These are phyloP conservation scores for Ommatoiulus sabulosus DNA, from an alignment of 2,888 invertebrate species.

Conservation along the genomic window DNA sequence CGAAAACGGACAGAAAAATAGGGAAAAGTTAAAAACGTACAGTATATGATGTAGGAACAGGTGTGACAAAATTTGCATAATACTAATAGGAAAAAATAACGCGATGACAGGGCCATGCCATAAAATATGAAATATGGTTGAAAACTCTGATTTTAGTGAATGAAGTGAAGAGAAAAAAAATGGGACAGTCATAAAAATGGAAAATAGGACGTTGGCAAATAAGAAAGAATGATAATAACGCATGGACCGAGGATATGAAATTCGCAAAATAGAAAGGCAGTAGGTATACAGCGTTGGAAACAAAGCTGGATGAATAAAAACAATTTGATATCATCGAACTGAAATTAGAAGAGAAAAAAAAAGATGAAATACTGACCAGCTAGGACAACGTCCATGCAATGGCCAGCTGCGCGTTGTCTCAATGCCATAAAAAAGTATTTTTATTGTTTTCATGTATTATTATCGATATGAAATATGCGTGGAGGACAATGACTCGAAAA, in stretches of 20 bases:
- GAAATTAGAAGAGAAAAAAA: neutral
- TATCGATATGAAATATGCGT: constrained; percentile 22
- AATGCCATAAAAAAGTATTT: neutral
- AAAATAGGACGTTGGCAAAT: neutral
- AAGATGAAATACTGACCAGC: neutral
- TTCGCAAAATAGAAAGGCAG: neutral
- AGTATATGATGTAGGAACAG: neutral
- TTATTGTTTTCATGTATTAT: neutral
- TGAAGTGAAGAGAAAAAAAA: neutral
- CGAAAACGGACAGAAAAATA: neutral
- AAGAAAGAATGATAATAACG: neutral
- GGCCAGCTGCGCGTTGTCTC: neutral
- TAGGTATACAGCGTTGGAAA: neutral
- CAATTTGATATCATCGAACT: neutral
- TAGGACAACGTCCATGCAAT: neutral
- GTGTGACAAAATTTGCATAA: neutral
- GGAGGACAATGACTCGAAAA: constrained; percentile 12
- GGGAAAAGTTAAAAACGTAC: no score
- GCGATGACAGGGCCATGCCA: neutral
- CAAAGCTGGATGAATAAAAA: no score
- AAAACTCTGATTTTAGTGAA: neutral
- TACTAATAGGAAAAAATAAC: neutral
- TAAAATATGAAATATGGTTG: neutral
- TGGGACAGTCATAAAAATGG: neutral
- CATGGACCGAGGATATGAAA: neutral